phyloP scores from a whole-genome alignment of 2,113 vertebrate species.

The Hippocampus barbouri region DNA sequence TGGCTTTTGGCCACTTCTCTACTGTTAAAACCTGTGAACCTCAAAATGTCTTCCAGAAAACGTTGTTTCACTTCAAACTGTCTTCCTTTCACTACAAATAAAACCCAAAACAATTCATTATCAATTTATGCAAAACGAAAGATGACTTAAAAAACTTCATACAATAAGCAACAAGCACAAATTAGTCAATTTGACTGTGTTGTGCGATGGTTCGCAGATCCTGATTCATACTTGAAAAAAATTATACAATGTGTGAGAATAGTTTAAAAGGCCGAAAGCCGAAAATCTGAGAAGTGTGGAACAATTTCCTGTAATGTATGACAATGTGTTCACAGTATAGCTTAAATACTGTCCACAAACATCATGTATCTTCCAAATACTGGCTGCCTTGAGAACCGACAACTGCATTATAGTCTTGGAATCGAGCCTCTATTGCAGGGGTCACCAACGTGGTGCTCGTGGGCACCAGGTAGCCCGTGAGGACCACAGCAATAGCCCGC shows the following conservation, averaged over 20 bases:
- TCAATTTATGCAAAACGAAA: neutral
- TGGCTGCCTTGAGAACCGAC: neutral
- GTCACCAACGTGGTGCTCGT: too few relatives aligned
- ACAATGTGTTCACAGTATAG: neutral
- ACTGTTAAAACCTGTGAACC: slow-evolving; percentile 80
- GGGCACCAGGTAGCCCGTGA: too few relatives aligned
- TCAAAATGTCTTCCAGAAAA: slow-evolving; percentile 91
- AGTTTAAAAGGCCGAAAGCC: neutral
- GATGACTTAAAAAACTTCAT: too few relatives aligned
- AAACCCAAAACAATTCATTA: neutral
- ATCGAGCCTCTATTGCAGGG: neutral
- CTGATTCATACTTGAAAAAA: neutral
- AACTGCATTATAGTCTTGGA: neutral
- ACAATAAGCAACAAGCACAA: neutral
- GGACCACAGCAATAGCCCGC: too few relatives aligned
- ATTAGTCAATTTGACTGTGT: neutral
- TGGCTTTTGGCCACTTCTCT: slow-evolving; percentile 82
- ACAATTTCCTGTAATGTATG: neutral
- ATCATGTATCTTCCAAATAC: neutral
- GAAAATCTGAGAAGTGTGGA: neutral
- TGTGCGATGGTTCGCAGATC: neutral
- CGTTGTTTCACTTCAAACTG: slow-evolving; percentile 89
- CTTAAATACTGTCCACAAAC: neutral
- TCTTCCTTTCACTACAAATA: slow-evolving; percentile 78
- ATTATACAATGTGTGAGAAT: neutral